phyloP scores from a whole-genome alignment of 1,140 invertebrate genomes.

The Glossosoma conforme region DNA sequence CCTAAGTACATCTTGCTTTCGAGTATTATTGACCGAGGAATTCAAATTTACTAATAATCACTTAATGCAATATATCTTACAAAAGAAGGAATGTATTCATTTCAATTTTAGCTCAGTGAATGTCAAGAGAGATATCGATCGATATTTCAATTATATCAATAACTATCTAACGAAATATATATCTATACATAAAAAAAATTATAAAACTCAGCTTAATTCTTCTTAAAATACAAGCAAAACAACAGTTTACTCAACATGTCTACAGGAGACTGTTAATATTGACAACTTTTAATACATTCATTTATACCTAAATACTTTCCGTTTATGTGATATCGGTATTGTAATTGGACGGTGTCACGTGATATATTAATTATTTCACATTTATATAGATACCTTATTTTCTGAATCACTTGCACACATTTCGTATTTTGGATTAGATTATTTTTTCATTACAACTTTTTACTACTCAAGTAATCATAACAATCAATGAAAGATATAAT shows the following conservation, averaged over 20 bases:
- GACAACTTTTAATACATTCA: conserved; percentile 15
- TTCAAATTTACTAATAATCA: neutral
- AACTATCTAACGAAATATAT: too few relatives aligned
- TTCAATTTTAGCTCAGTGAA: too few relatives aligned
- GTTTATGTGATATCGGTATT: conserved; percentile 29
- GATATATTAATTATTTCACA: conserved; percentile 25
- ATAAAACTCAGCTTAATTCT: neutral
- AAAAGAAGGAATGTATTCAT: too few relatives aligned
- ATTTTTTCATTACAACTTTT: too few relatives aligned
- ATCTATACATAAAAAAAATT: neutral
- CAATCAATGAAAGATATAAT: too few relatives aligned
- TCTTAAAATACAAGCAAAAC: neutral
- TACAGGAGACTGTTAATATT: conserved; percentile 2
- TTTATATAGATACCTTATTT: conserved; percentile 20
- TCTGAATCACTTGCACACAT: too few relatives aligned
- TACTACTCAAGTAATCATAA: too few relatives aligned
- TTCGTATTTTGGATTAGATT: too few relatives aligned
- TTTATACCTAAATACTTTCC: conserved; percentile 21
- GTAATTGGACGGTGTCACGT: conserved; percentile 31
- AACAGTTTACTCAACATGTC: neutral
- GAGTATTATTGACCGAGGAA: conserved; percentile 1
- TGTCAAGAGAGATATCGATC: too few relatives aligned
- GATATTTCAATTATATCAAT: too few relatives aligned
- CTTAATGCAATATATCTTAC: too few relatives aligned
- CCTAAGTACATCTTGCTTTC: conserved; percentile 21